Conservation (phyloP, 2,797 vertebrate species). For the Phylloscopus collybita region DNA sequence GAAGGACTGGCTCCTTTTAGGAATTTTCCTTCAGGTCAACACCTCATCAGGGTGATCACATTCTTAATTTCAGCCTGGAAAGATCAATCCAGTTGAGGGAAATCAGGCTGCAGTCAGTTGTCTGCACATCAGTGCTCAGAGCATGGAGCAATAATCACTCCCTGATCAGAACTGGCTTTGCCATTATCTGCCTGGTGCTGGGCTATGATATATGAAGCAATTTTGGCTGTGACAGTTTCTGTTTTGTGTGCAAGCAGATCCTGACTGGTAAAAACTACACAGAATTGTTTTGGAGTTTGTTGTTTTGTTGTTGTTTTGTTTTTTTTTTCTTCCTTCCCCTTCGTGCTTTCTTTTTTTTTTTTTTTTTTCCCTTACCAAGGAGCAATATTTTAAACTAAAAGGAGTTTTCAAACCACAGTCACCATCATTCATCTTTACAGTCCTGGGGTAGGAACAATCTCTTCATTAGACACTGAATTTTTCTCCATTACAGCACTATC, state of each 20-base stretch:
- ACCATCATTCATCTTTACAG: conserved; percentile 62
- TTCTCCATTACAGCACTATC: conserved; percentile 63
- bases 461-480: conserved; percentile 65
- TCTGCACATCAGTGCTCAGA: conserved; percentile 37
- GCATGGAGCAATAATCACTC: conserved; percentile 60
- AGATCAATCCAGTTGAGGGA: conserved; percentile 32
- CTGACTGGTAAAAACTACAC: conserved; percentile 38
- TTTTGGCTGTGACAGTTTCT: conserved; percentile 63
- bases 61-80: conserved; percentile 22
- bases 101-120: conserved; percentile 6
- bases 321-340: background rate
- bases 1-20: background rate
- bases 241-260: conserved; percentile 18
- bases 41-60: conserved; percentile 16
- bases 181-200: conserved; percentile 67
- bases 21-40: background rate
- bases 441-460: conserved; percentile 18
- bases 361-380: background rate
- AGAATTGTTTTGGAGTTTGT: background rate
- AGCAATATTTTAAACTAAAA: conserved; percentile 70
- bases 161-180: conserved; percentile 63
- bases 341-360: background rate
- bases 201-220: conserved; percentile 73
- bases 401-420: conserved; percentile 65
- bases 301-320: background rate